Conservation (phyloP, 2,113 vertebrate genomes). For the Echinops telfairi region DNA sequence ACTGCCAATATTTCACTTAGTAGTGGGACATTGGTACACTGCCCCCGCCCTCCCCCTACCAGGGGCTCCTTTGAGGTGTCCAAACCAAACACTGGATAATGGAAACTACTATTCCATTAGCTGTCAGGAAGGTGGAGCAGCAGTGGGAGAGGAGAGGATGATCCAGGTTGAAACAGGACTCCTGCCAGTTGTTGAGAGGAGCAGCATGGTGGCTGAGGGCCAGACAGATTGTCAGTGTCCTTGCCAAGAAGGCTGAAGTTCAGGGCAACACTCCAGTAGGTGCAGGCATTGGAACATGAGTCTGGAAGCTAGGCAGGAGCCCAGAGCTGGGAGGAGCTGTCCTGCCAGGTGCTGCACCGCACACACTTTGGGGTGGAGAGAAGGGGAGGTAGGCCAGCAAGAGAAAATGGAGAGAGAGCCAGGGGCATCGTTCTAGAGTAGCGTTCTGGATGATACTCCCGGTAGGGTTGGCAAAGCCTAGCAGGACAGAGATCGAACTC, state of each 20-base stretch:
- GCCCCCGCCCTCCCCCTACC: background rate
- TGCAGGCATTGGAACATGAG: background rate
- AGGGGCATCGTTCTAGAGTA: background rate
- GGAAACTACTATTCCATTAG: background rate
- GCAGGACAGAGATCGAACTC: background rate
- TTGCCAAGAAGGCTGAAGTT: conserved; percentile 79
- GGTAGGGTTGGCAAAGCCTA: background rate
- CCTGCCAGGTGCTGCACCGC: background rate
- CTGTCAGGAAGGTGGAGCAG: background rate
- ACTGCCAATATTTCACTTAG: background rate
- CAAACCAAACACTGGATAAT: background rate
- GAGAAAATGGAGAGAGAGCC: background rate
- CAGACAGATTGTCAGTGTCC: conserved; percentile 13
- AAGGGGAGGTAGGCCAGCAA: too few relatives aligned
- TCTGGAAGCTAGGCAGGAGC: conserved; percentile 64
- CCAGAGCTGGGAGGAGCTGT: background rate
- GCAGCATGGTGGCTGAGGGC: conserved; percentile 69
- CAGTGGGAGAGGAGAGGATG: background rate
- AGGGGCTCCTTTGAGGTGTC: background rate
- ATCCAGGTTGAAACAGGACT: conserved; percentile 39
- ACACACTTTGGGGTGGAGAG: background rate
- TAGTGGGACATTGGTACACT: background rate
- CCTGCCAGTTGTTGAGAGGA: conserved; percentile 46
- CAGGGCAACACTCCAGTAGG: conserved; percentile 52
- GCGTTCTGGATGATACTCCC: background rate